A percentile compares a stretch with the other conserved stretches of the same genome.
Conservation (phyloP, 2,888 invertebrate species). For the Polyommatus icarus region DNA sequence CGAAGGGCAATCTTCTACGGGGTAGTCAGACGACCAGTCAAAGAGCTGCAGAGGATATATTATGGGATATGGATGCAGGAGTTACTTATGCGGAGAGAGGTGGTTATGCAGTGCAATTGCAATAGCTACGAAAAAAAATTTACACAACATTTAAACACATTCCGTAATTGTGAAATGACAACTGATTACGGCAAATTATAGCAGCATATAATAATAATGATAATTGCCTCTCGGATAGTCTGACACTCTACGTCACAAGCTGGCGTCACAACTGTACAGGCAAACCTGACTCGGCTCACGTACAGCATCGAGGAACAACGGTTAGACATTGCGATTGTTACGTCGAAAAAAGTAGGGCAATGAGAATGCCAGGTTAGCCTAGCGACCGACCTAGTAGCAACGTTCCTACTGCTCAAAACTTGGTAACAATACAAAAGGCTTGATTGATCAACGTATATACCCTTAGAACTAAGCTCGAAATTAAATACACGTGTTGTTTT, state of each 20-base stretch:
- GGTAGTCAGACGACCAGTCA: neutral
- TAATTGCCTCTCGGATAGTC: conserved; percentile 11
- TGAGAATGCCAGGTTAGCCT: neutral
- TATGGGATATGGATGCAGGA: neutral
- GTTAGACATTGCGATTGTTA: neutral
- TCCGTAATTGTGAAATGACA: conserved; percentile 1
- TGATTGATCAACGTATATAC: neutral
- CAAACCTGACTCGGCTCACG: conserved; percentile 13
- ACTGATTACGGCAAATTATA: conserved; percentile 7
- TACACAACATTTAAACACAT: neutral
- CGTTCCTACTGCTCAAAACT: neutral
- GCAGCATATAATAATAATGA: neutral
- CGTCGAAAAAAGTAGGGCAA: conserved; percentile 10
- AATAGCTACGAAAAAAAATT: neutral
- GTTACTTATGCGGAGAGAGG: neutral
- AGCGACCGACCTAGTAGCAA: neutral
- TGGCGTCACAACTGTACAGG: neutral
- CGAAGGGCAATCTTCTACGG: neutral
- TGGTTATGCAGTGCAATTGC: neutral
- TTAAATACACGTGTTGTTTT: no score
- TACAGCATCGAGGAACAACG: neutral
- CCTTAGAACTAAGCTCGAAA: neutral
- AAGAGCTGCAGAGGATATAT: neutral
- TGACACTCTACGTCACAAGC: neutral
- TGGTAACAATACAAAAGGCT: neutral